These are phyloP conservation scores for Bhutanitis thaidina DNA, from an alignment of 2,888 invertebrate genomes.

Conservation along the genomic window DNA sequence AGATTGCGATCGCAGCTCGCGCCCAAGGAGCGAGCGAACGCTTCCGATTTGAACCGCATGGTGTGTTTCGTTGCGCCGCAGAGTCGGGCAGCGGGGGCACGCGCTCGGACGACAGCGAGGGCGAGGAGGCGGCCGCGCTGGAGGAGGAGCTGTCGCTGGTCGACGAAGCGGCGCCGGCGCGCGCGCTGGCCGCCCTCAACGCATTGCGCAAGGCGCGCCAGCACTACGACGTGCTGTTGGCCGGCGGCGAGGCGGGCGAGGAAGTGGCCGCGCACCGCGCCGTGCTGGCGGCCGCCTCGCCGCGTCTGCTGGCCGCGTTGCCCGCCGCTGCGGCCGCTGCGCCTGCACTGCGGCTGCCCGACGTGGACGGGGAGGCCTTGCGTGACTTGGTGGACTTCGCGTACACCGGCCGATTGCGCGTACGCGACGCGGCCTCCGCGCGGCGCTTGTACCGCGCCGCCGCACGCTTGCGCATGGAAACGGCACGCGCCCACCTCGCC, in stretches of 20 bases:
- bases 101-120: slow-evolving; percentile 45
- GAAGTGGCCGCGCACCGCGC: slow-evolving; percentile 85
- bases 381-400: slow-evolving; percentile 89
- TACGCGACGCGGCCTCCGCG: slow-evolving; percentile 72
- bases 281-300: slow-evolving; percentile 88
- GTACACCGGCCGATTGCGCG: slow-evolving; percentile 85
- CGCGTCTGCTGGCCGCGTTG: slow-evolving; percentile 87
- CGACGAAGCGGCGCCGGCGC: slow-evolving; percentile 80
- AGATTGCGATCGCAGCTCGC: no score
- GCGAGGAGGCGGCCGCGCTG: slow-evolving; percentile 43
- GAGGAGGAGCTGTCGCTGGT: slow-evolving; percentile 71
- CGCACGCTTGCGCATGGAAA: slow-evolving; percentile 86
- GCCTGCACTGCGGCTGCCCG: slow-evolving; percentile 38
- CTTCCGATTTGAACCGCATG: neutral
- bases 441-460: slow-evolving; percentile 91
- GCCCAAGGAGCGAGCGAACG: no score
- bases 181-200: slow-evolving; percentile 84
- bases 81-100: slow-evolving; percentile 18
- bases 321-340: slow-evolving; percentile 42
- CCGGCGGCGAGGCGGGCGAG: slow-evolving; percentile 84
- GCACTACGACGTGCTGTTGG: slow-evolving; percentile 92
- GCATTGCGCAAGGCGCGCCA: slow-evolving; percentile 90
- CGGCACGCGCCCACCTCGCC: slow-evolving; percentile 86
- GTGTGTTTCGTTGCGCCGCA: neutral
- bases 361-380: slow-evolving; percentile 78